These are phyloP conservation scores for Acipenser transmontanus DNA, from an alignment of 2,797 vertebrate genomes.

Conservation along the genomic window DNA sequence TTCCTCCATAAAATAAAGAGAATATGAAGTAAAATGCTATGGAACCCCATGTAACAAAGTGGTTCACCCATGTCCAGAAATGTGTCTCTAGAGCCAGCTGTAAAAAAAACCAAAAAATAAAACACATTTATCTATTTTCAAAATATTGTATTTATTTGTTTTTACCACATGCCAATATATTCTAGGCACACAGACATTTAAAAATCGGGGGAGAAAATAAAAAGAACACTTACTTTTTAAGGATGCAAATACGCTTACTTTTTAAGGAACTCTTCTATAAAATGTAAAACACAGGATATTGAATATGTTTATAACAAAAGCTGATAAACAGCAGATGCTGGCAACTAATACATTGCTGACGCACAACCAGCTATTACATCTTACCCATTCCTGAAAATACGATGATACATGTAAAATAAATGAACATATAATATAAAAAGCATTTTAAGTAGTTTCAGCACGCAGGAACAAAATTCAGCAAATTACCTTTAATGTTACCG, in stretches of 20 bases:
- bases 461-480: no score
- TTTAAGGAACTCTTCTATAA: no score
- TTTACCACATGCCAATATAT: no score
- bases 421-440: slow-evolving; percentile 6
- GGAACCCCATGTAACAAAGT: slow-evolving; percentile 97
- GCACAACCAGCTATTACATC: not conserved
- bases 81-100: slow-evolving; percentile 94
- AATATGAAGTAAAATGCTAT: slow-evolving; percentile 97
- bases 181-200: no score
- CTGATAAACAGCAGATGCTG: no score
- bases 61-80: slow-evolving; percentile 98
- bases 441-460: not conserved
- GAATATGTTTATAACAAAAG: no score
- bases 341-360: no score
- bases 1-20: slow-evolving; percentile 94
- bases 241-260: no score
- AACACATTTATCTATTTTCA: not conserved
- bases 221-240: not conserved
- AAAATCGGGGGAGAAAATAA: not conserved
- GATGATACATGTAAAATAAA: not conserved
- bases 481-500: slow-evolving; percentile 90
- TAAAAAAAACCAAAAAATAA: slow-evolving; percentile 30
- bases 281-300: no score
- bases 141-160: no score
- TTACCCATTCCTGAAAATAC: not conserved